Base-by-base conservation (phyloP, 2,888 invertebrate species). In the Amblyjoppa proteus region DNA sequence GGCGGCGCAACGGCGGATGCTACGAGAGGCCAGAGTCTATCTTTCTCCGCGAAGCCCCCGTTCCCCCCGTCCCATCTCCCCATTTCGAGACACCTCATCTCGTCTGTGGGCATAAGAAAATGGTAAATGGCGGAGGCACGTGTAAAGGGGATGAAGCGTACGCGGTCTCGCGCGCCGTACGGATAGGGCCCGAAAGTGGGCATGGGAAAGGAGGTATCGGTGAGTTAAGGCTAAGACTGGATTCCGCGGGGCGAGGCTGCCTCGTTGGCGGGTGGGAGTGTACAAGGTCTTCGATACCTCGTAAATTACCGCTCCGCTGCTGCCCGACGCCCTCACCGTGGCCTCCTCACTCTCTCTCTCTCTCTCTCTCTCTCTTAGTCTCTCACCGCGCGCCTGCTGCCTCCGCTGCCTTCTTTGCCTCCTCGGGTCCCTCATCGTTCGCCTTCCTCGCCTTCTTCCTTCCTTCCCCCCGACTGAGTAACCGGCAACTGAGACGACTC, bases 261-360 rank as follows among this genome's bases (percentile, higher is more conserved):
- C 90, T 91, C 91, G 91, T 93, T 92, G 92, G 89, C 90, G 92
- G 92, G 93, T 93, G 92, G 92, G 93, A 93, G 93, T 92, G 92
- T 92, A 93, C 93, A 93, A 93, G 93, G 93, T 93, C 93, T 93
- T 93, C 94, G 93, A 92, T 93, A 93, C 93, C 93, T 94, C 94
- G 93, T 94, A 93, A 94, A 94, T 94, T 94, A 93, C 92, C 91
- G 89, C 89, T 87, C 89, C 89, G 88, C 89, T 90, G 89, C 78
- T 87, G 81, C 84, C 84, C 79, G 77, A 74, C 88, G 86, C 84
- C 87, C 88, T 88, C 87, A 84, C 88, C 87, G 68, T 88, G 73
- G 56, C 73, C 51, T 86, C 75, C 79, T 64, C 51, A 70, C 61
- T 51, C 69, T 38, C 61, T 34, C 6, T 34, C 34, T 41, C 41